Conservation (phyloP, 2,113 vertebrate species). For the Crotalus horridus region DNA sequence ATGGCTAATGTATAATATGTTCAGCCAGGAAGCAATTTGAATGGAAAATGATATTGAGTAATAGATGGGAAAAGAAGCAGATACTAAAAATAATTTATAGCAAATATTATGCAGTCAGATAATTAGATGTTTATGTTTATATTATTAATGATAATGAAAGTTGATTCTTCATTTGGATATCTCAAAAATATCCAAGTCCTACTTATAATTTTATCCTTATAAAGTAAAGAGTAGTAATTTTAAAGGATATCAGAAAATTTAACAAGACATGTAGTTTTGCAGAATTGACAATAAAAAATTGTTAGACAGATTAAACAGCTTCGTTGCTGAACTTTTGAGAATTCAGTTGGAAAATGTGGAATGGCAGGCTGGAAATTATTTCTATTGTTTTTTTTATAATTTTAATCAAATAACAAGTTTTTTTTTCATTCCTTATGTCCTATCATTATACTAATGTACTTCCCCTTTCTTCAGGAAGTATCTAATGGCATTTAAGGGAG, state of each 20-base stretch:
- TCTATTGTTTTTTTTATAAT: constrained; percentile 33
- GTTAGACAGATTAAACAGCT: constrained; percentile 17
- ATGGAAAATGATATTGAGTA: neutral
- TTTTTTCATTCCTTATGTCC: constrained; percentile 52
- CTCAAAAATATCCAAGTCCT: accelerated
- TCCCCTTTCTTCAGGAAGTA: constrained; percentile 84
- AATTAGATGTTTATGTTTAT: constrained; percentile 8
- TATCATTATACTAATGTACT: constrained; percentile 65
- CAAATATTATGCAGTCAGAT: neutral
- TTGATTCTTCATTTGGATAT: neutral
- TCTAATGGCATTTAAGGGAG: constrained; percentile 83
- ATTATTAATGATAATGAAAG: neutral
- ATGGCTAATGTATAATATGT: neutral
- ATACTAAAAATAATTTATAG: neutral
- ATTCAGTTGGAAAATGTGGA: neutral
- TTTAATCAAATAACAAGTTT: constrained; percentile 40
- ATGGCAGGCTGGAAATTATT: constrained; percentile 6
- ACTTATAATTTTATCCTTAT: neutral
- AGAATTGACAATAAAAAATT: constrained; percentile 15
- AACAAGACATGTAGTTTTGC: constrained; percentile 5
- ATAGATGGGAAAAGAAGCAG: neutral
- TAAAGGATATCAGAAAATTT: constrained; percentile 7
- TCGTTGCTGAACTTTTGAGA: neutral
- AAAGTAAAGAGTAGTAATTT: neutral
- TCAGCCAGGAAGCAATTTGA: neutral